Evolutionary conservation across 2,888 invertebrate species (phyloP).

Genomic region (Eupithecia vulgata): DNA sequence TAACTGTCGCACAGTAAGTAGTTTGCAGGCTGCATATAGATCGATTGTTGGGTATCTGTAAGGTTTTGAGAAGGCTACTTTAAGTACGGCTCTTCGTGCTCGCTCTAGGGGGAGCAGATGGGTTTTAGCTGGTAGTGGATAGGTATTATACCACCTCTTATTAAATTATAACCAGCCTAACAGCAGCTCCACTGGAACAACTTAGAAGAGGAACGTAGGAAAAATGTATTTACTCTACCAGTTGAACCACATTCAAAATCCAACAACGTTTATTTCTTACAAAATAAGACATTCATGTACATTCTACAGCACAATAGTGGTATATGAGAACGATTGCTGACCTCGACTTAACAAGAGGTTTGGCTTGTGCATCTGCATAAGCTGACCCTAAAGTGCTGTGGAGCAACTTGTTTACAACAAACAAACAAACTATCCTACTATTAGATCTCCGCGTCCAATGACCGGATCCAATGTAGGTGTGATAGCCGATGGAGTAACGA

Average conservation of each 20-base stretch:
- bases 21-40: too few relatives aligned
- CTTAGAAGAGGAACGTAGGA: not conserved
- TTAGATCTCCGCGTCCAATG: not conserved
- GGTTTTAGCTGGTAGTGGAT: too few relatives aligned
- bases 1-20: too few relatives aligned
- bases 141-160: too few relatives aligned
- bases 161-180: too few relatives aligned
- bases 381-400: not conserved
- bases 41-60: too few relatives aligned
- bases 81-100: too few relatives aligned
- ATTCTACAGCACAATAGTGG: not conserved
- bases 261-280: not conserved
- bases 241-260: not conserved
- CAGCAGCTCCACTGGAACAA: not conserved
- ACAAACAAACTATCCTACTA: not conserved
- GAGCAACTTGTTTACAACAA: not conserved
- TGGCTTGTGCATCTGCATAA: not conserved
- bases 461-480: not conserved
- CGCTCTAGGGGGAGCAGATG: too few relatives aligned
- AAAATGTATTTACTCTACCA: not conserved
- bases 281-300: not conserved
- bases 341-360: not conserved
- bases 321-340: not conserved
- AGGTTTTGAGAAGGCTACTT: too few relatives aligned
- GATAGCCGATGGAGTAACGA: slow-evolving; percentile 36